Evolutionary conservation across 2,888 invertebrate species (phyloP).

Genomic region (Dolomedes plantarius): DNA sequence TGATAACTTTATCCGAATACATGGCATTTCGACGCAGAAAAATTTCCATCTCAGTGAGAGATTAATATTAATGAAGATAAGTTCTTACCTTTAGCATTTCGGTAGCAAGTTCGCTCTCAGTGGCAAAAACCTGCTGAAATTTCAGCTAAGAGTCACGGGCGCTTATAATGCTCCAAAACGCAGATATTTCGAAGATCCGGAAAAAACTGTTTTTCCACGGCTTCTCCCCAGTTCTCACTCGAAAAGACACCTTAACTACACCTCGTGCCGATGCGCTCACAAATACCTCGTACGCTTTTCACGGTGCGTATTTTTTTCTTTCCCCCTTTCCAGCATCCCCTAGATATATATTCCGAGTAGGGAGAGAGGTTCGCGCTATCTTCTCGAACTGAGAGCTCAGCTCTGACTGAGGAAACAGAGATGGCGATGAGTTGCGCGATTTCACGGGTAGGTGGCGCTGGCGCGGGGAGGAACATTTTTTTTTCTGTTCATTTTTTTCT

Average conservation of each 20-base stretch:
- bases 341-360: background rate
- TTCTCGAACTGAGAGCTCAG: background rate
- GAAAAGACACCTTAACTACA: background rate
- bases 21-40: too few relatives aligned
- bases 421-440: conserved; percentile 35
- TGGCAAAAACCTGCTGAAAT: background rate
- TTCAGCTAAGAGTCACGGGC: background rate
- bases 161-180: background rate
- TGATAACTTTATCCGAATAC: too few relatives aligned
- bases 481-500: too few relatives aligned
- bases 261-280: background rate
- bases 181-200: background rate
- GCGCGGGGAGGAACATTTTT: background rate
- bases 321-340: background rate
- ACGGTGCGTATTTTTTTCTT: background rate
- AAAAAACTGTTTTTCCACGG: background rate
- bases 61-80: background rate
- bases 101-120: background rate
- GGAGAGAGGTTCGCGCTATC: background rate
- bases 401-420: conserved; percentile 25
- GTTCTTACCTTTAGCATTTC: background rate
- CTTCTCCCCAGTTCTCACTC: background rate
- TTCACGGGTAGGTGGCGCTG: conserved; percentile 52
- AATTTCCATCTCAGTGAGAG: too few relatives aligned
- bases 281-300: background rate